phyloP scores from a whole-genome alignment of 1,140 invertebrate species.

The Scaptomyza montana region DNA sequence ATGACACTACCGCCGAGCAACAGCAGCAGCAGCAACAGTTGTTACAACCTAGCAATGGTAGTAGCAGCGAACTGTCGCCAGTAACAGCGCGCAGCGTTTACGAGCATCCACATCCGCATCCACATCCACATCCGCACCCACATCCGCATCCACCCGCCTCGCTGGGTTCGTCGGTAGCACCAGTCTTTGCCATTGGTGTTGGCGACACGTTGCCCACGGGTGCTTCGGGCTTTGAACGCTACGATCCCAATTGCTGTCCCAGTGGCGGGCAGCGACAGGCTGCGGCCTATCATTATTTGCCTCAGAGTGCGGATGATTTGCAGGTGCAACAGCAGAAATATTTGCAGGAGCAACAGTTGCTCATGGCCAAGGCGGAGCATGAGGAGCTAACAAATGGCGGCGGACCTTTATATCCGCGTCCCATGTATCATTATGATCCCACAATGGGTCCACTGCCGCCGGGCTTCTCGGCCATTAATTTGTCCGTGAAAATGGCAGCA shows the following conservation, averaged over 20 bases:
- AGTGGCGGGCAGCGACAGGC: slow-evolving; percentile 76
- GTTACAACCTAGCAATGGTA: slow-evolving; percentile 47
- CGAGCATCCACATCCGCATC: slow-evolving; percentile 60
- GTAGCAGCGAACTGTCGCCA: slow-evolving; percentile 67
- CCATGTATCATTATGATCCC: slow-evolving; percentile 91
- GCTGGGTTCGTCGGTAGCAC: slow-evolving; percentile 83
- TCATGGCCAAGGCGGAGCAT: slow-evolving; percentile 87
- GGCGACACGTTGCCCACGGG: slow-evolving; percentile 84
- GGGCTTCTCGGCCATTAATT: slow-evolving; percentile 92
- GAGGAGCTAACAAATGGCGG: slow-evolving; percentile 84
- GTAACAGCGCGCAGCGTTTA: slow-evolving; percentile 65
- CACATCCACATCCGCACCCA: slow-evolving; percentile 75
- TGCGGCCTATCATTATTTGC: slow-evolving; percentile 84
- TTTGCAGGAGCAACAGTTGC: slow-evolving; percentile 87
- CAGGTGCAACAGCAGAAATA: slow-evolving; percentile 86
- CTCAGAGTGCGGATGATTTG: slow-evolving; percentile 79
- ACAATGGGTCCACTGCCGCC: slow-evolving; percentile 87
- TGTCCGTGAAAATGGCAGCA: slow-evolving; percentile 93
- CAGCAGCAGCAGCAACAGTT: slow-evolving; percentile 52
- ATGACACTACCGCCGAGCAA: slow-evolving; percentile 24
- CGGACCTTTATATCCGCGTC: slow-evolving; percentile 90
- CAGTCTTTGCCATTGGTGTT: slow-evolving; percentile 32
- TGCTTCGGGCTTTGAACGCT: slow-evolving; percentile 89
- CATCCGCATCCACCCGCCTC: slow-evolving; percentile 77
- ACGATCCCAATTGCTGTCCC: slow-evolving; percentile 86